phyloP scores from a whole-genome alignment of 2,888 invertebrate species.

The Liodrosophila aerea region DNA sequence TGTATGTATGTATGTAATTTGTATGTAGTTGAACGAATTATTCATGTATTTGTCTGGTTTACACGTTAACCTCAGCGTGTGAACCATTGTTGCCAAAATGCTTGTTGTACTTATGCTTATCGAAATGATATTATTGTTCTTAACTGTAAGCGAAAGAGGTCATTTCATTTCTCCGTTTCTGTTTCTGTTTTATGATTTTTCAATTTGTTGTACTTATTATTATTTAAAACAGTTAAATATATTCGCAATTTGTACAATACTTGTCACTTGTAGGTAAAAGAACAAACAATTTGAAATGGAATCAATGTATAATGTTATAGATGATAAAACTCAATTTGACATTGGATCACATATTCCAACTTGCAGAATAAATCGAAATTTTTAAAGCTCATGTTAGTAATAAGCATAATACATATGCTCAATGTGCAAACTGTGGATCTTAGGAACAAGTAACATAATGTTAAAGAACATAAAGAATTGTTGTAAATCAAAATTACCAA shows the following conservation, averaged over 20 bases:
- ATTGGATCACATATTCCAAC: conserved; percentile 39
- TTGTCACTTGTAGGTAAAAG: conserved; percentile 3
- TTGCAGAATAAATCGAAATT: conserved; percentile 34
- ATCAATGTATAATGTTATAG: conserved; percentile 19
- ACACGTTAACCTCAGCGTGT: conserved; percentile 3
- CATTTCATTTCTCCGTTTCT: conserved; percentile 35
- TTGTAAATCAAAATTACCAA: conserved; percentile 70
- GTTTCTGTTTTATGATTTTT: conserved; percentile 11
- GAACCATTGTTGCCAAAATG: conserved; percentile 31
- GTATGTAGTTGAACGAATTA: conserved; percentile 37
- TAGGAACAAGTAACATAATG: conserved; percentile 30
- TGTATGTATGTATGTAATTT: conserved; percentile 39
- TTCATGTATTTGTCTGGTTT: conserved; percentile 1
- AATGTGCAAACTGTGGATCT: conserved; percentile 25
- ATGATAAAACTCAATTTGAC: conserved; percentile 30
- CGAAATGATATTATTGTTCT: conserved; percentile 31
- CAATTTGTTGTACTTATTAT: conserved; percentile 8
- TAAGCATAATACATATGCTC: conserved; percentile 14
- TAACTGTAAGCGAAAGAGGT: conserved; percentile 22
- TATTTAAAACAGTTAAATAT: conserved; percentile 11
- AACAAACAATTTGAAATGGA: not conserved
- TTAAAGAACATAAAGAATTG: conserved; percentile 52
- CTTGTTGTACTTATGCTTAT: conserved; percentile 55
- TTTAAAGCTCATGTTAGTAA: conserved; percentile 41
- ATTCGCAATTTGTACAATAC: conserved; percentile 11